Evolutionary conservation across 1,140 invertebrate species (phyloP), one percentile per base, ranked within the genome.

Genomic region (Helicoverpa zea): DNA sequence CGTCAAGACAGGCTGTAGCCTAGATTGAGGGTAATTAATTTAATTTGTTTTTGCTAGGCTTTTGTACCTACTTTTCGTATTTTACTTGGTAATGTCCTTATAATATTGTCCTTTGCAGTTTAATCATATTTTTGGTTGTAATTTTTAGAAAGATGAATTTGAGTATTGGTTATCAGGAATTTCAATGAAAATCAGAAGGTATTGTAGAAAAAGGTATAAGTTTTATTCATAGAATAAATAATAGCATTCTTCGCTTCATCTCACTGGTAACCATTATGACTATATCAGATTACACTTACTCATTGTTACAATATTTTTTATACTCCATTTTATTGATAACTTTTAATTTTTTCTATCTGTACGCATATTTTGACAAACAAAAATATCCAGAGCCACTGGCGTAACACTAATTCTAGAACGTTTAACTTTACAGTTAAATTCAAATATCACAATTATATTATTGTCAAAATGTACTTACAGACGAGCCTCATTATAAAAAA

Each of bases 221-320:
- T 78, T 66, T 92, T 94, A 94, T 94, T 94, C 91, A 90, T 89
- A 93, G 89, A 94, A 94, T 94, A 94, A 94, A 94, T 94, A 91
- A 83, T 79, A 79, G 76, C 66, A 81, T 84, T 81, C 82, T 81
- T 82, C 80, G 72, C 18, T 51, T 59, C 63, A 74, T 81, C 78
- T 80, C 81, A 85, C 80, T 81, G 81, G 79, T 81, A 82, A 81
- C 52, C 73, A 81, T 80, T 81, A 82, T 80, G 73, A 85, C 85
- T 87, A 87, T 74, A 73, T 81, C 75, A 80, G 43, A 18, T 58
- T 80, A 83, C 68, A 81, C 52, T 18, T 49, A 68, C 14, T 58
- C 18, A 68, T 58, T 52, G 23, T 47, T 70, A 16, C 49, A 52
- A 30, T 72, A 23, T 79, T 66, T 7, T 47, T 79, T n/a, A 70